phyloP scores from a whole-genome alignment of 92 coral and sea anemone species.

The Bergia sp. region DNA sequence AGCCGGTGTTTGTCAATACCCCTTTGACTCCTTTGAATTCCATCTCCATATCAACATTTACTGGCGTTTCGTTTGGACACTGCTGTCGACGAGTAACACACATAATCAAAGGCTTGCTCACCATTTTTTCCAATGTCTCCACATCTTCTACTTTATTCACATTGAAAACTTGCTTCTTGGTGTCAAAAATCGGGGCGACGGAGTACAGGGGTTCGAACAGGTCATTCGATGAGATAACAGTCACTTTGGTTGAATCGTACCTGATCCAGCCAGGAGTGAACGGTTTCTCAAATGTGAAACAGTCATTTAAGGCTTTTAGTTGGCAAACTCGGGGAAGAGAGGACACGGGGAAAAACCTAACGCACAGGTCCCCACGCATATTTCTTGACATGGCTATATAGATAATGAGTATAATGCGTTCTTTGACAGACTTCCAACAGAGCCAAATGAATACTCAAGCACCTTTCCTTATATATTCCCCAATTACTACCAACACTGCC shows the following conservation, averaged over 20 bases:
- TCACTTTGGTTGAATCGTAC: not conserved
- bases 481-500: no score
- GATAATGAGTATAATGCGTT: not conserved
- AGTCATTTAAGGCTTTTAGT: not conserved
- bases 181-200: not conserved
- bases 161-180: conserved; percentile 10
- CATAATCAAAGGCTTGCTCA: conserved; percentile 3
- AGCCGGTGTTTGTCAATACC: not conserved
- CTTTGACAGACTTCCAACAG: not conserved
- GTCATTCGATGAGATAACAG: conserved; percentile 1
- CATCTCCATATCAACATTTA: not conserved
- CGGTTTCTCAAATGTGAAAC: not conserved
- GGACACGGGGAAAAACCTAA: not conserved
- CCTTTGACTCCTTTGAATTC: conserved; percentile 10
- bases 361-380: not conserved
- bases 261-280: not conserved
- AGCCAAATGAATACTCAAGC: no score
- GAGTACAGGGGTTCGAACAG: not conserved
- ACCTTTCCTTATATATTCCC: no score
- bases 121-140: not conserved
- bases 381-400: not conserved
- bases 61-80: not conserved
- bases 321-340: conserved; percentile 4
- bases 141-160: not conserved
- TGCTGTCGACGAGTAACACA: conserved; percentile 14